Evolutionary conservation across 2,797 vertebrate species (phyloP).

Genomic region (Xenops minutus): DNA sequence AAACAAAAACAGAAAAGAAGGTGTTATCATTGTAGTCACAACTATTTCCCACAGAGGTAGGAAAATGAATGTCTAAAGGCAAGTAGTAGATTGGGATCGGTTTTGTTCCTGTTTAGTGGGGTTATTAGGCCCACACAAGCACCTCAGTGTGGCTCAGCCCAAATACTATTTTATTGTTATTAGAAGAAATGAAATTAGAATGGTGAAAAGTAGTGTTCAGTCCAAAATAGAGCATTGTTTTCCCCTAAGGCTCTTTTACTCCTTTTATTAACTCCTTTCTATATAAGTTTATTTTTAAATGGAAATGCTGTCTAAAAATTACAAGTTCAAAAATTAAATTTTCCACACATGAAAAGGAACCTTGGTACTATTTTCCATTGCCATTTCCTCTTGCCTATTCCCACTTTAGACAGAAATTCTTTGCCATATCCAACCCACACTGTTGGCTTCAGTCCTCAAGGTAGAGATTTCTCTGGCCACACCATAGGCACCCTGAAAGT

Average conservation of each 20-base stretch:
- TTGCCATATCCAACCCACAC: background rate
- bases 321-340: background rate
- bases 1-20: background rate
- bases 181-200: background rate
- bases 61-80: background rate
- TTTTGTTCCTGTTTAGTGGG: background rate
- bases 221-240: background rate
- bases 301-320: background rate
- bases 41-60: background rate
- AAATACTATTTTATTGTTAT: background rate
- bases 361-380: background rate
- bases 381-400: background rate
- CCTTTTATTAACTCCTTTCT: background rate
- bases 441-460: background rate
- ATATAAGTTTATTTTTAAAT: background rate
- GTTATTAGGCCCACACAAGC: background rate
- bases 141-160: background rate
- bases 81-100: background rate
- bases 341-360: background rate
- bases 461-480: background rate
- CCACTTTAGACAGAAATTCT: background rate
- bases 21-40: background rate
- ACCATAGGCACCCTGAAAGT: fast-evolving
- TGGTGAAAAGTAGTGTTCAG: background rate
- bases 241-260: background rate